Conservation (phyloP, 2,888 invertebrate genomes). For the Drosophila heteroneura region DNA sequence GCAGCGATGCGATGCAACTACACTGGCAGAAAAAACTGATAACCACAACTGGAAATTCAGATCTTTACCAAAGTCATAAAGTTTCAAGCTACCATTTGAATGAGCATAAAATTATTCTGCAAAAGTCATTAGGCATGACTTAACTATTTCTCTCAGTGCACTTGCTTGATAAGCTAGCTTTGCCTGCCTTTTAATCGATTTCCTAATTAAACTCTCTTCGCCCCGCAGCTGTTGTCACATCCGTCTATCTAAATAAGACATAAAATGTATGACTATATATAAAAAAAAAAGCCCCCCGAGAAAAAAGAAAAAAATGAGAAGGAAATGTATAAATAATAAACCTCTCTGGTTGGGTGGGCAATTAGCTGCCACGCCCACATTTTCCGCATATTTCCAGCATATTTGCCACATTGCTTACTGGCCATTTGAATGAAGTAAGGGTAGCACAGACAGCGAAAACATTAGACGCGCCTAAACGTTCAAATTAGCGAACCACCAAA, state of each 20-base stretch:
- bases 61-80: background rate
- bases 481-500: conserved; percentile 69
- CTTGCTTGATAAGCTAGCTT: conserved; percentile 37
- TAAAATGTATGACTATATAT: conserved; percentile 28
- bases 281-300: background rate
- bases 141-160: background rate
- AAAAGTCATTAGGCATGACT: background rate
- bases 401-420: conserved; percentile 64
- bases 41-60: background rate
- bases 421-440: conserved; percentile 58
- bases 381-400: conserved; percentile 46
- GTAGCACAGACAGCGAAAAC: conserved; percentile 51
- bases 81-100: background rate
- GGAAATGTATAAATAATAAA: conserved; percentile 72
- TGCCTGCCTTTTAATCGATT: conserved; percentile 62
- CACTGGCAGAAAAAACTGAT: background rate
- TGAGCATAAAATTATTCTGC: background rate
- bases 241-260: conserved; percentile 59
- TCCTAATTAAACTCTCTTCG: conserved; percentile 52
- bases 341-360: conserved; percentile 55
- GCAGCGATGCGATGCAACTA: conserved; percentile 33
- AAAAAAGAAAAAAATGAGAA: conserved; percentile 12
- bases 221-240: conserved; percentile 55
- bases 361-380: conserved; percentile 53
- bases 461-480: conserved; percentile 76